Percentiles rank a stretch among this genome's conserved stretches.
Evolutionary conservation across 2,888 invertebrate species (phyloP).

Genomic region (Trachelus stipa): DNA sequence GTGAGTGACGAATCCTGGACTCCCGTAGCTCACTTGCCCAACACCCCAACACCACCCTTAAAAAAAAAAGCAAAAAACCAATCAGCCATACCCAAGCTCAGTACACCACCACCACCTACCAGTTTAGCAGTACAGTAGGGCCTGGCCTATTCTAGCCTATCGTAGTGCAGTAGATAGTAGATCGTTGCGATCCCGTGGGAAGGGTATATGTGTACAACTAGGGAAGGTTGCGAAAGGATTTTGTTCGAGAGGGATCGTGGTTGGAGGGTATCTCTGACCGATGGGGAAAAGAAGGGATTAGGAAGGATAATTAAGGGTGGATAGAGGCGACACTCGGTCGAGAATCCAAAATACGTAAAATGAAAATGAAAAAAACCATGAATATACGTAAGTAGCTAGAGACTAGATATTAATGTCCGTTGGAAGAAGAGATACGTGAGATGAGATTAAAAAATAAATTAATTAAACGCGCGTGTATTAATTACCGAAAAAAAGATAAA

Average conservation of each 20-base stretch:
- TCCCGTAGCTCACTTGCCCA: slow-evolving; percentile 42
- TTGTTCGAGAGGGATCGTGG: not conserved
- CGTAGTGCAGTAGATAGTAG: slow-evolving; percentile 33
- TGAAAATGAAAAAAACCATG: not conserved
- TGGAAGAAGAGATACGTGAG: not conserved
- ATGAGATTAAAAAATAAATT: slow-evolving; percentile 29
- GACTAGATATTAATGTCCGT: not conserved
- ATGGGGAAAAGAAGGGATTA: not conserved
- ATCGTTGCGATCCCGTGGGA: not conserved
- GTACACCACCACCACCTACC: slow-evolving; percentile 24
- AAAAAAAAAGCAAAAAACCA: slow-evolving; percentile 24
- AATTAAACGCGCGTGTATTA: slow-evolving; percentile 27
- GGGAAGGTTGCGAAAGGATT: not conserved
- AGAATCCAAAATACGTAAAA: not conserved
- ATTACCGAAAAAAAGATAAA: not conserved
- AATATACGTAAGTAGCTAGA: not conserved
- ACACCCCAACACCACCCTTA: slow-evolving; percentile 29
- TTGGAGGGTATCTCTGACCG: not conserved
- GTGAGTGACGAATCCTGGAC: slow-evolving; percentile 64
- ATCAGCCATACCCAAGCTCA: slow-evolving; percentile 33
- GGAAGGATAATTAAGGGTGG: not conserved
- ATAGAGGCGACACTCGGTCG: not conserved
- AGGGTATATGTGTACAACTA: not conserved
- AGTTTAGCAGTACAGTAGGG: slow-evolving; percentile 40
- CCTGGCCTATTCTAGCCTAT: slow-evolving; percentile 38